A percentile compares a stretch with the other conserved stretches of the same genome.
Conservation (phyloP, 1,140 invertebrate genomes). For the Bombyx mandarina region DNA sequence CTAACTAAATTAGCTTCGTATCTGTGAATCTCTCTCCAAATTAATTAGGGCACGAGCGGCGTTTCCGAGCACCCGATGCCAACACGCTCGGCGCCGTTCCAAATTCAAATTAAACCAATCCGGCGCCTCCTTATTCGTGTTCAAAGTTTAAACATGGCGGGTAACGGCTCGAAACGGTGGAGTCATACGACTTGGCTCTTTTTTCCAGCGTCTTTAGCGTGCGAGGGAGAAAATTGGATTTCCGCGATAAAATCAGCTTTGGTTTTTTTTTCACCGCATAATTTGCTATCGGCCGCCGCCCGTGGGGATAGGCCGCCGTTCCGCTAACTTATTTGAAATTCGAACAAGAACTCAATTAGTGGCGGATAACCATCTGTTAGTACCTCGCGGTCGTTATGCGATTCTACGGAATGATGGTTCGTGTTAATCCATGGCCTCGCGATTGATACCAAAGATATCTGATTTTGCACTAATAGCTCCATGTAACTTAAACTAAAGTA, state of each 20-base stretch:
- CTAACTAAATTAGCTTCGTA: slow-evolving; percentile 50
- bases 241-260: slow-evolving; percentile 59
- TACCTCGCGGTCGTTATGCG: slow-evolving; percentile 12
- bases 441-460: too few species aligned
- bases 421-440: not conserved
- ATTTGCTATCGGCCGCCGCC: slow-evolving; percentile 37
- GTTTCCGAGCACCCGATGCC: slow-evolving; percentile 20
- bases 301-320: slow-evolving; percentile 36
- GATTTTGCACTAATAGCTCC: too few species aligned
- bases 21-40: slow-evolving; percentile 45
- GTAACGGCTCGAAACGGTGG: slow-evolving; percentile 61
- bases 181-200: slow-evolving; percentile 68
- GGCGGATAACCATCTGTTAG: slow-evolving; percentile 19
- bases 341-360: slow-evolving; percentile 59
- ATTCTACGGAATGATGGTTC: slow-evolving; percentile 1
- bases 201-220: slow-evolving; percentile 61
- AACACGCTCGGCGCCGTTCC: slow-evolving; percentile 38
- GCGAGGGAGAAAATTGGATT: slow-evolving; percentile 68
- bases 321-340: slow-evolving; percentile 54
- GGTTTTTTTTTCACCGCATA: slow-evolving; percentile 44
- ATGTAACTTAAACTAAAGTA: too few species aligned
- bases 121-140: slow-evolving; percentile 69
- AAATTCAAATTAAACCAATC: slow-evolving; percentile 71
- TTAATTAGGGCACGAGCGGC: slow-evolving; percentile 39
- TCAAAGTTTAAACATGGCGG: slow-evolving; percentile 50